Evolutionary conservation across 2,797 vertebrate genomes (phyloP).

Genomic region (Hypotaenidia philippensis): DNA sequence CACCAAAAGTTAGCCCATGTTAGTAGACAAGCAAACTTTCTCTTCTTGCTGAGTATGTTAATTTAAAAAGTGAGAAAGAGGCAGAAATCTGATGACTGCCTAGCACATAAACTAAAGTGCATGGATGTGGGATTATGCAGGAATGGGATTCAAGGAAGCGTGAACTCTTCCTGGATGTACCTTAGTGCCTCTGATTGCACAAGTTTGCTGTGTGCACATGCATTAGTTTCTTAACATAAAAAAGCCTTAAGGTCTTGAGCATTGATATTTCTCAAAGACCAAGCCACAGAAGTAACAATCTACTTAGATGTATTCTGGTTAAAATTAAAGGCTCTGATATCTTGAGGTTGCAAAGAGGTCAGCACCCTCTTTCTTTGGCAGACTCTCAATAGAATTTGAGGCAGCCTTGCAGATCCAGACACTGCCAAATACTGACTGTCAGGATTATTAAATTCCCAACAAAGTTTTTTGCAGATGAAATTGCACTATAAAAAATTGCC

Average conservation of each 20-base stretch:
- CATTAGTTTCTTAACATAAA: neutral
- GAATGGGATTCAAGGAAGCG: neutral
- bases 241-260: neutral
- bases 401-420: neutral
- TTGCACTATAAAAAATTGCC: neutral
- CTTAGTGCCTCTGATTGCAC: neutral
- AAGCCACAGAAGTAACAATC: neutral
- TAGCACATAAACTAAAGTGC: neutral
- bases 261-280: neutral
- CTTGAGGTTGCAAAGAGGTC: neutral
- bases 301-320: neutral
- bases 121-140: neutral
- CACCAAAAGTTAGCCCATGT: neutral
- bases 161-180: neutral
- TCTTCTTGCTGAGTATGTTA: neutral
- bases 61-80: neutral
- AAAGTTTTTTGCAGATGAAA: neutral
- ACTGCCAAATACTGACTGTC: neutral
- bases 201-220: accelerated
- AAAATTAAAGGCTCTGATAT: neutral
- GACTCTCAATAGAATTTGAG: neutral
- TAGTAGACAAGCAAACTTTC: neutral
- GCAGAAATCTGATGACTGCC: neutral
- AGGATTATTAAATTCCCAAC: neutral
- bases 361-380: neutral